Conservation (phyloP, 1,140 invertebrate species). For the Glomeris maerens region DNA sequence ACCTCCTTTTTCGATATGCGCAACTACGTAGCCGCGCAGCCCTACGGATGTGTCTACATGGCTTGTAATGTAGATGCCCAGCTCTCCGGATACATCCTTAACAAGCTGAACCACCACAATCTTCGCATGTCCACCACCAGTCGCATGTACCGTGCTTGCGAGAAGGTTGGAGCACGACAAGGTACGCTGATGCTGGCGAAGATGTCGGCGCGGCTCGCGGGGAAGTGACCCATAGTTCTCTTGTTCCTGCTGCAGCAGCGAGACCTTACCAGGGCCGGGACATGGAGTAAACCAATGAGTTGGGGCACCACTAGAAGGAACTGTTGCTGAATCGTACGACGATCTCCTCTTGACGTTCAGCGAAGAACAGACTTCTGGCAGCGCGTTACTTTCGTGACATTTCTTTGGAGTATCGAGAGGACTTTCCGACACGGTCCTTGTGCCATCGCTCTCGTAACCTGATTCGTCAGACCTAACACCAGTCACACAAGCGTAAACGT, state of each 20-base stretch:
- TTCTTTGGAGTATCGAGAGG: conserved; percentile 22
- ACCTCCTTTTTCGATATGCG: conserved; percentile 62
- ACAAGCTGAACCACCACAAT: too few species aligned
- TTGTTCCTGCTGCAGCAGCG: background rate
- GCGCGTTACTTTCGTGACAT: background rate
- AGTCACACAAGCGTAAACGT: conserved; percentile 16
- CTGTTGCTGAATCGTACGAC: conserved; percentile 4
- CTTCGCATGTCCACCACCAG: too few species aligned
- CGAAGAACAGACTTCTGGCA: background rate
- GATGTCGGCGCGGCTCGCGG: too few species aligned
- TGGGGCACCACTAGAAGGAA: background rate
- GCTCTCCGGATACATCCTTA: conserved; percentile 51
- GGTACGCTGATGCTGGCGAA: too few species aligned
- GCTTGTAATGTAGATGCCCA: conserved; percentile 73
- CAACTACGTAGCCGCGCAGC: conserved; percentile 61
- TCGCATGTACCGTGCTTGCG: too few species aligned
- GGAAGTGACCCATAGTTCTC: too few species aligned
- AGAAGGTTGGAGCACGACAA: too few species aligned
- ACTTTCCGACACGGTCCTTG: conserved; percentile 40
- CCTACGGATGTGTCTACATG: conserved; percentile 48
- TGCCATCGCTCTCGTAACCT: conserved; percentile 62
- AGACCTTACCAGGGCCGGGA: conserved; percentile 5
- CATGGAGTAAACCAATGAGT: conserved; percentile 1
- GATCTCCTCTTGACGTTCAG: conserved; percentile 15
- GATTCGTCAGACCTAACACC: conserved; percentile 61